Evolutionary conservation across 2,113 vertebrate genomes (phyloP).

Genomic region (Coturnix japonica): DNA sequence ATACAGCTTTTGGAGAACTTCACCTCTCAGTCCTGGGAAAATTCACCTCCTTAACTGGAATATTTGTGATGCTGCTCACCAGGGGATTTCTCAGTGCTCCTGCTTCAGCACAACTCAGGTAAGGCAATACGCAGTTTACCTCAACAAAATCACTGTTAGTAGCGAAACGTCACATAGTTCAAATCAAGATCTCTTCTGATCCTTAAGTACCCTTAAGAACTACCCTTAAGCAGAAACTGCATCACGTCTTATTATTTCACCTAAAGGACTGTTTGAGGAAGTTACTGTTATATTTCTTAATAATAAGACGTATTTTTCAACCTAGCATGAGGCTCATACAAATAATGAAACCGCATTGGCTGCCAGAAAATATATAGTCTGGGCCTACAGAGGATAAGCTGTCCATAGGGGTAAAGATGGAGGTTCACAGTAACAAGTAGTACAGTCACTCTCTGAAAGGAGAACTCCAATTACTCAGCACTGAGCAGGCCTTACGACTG

Average conservation of each 20-base stretch:
- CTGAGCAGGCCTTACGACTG: not conserved
- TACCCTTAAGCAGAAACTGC: not conserved
- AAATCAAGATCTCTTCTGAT: not conserved
- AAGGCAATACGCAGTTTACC: not conserved
- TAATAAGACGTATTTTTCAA: not conserved
- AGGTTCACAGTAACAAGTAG: not conserved
- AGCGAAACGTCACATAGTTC: not conserved
- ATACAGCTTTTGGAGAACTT: not conserved
- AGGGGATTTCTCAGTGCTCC: not conserved
- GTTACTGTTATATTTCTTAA: not conserved
- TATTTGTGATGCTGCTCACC: not conserved
- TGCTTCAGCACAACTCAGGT: not conserved
- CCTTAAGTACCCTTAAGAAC: no score
- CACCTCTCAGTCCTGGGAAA: not conserved
- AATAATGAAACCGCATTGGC: not conserved
- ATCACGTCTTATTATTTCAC: not conserved
- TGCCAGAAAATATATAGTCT: not conserved
- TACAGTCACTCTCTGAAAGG: not conserved
- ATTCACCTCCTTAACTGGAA: not conserved
- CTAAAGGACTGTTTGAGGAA: not conserved
- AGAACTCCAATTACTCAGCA: not conserved
- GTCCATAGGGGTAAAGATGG: not conserved
- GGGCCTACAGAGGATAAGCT: not conserved
- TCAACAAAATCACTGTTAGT: not conserved
- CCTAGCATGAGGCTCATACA: not conserved